A percentile compares a stretch with the other conserved stretches of the same genome.
Conservation (phyloP, 1,140 invertebrate species). For the Drosophila nigromelanica region DNA sequence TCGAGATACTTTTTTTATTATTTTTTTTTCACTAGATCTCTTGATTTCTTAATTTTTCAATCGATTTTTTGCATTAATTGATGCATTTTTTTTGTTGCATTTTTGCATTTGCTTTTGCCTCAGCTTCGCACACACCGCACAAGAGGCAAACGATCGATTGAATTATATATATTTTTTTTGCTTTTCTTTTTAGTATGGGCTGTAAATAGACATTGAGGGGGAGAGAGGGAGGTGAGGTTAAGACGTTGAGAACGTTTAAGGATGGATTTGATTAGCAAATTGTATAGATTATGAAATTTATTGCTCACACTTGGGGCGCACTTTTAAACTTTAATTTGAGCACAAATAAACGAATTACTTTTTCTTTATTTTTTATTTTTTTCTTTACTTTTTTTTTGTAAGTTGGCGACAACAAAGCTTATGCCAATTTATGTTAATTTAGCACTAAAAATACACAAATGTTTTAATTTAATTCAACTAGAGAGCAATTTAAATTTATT, state of each 20-base stretch:
- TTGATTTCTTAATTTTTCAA: conserved; percentile 28
- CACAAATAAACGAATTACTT: conserved; percentile 6
- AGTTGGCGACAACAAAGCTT: conserved; percentile 42
- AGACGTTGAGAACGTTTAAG: too few species aligned
- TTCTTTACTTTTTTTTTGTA: conserved; percentile 25
- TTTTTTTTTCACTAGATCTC: conserved; percentile 41
- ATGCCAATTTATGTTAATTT: conserved; percentile 82
- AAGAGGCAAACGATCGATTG: conserved; percentile 21
- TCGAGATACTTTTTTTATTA: conserved; percentile 38
- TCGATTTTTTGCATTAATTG: conserved; percentile 24
- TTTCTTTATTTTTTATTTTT: conserved; percentile 8
- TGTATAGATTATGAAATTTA: conserved; percentile 11
- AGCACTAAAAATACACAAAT: conserved; percentile 73
- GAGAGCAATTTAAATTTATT: conserved; percentile 80
- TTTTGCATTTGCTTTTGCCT: conserved; percentile 8
- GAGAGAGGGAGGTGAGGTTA: not conserved
- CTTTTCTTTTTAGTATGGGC: conserved; percentile 20
- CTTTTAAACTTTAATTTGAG: conserved; percentile 30
- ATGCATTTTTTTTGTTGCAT: conserved; percentile 29
- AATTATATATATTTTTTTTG: conserved; percentile 14
- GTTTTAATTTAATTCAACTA: conserved; percentile 78
- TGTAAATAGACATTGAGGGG: conserved; percentile 44
- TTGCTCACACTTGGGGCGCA: conserved; percentile 16
- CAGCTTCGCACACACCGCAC: conserved; percentile 24
- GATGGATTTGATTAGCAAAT: conserved; percentile 14